phyloP scores from a whole-genome alignment of 2,888 invertebrate species.

The Troilus luridus region DNA sequence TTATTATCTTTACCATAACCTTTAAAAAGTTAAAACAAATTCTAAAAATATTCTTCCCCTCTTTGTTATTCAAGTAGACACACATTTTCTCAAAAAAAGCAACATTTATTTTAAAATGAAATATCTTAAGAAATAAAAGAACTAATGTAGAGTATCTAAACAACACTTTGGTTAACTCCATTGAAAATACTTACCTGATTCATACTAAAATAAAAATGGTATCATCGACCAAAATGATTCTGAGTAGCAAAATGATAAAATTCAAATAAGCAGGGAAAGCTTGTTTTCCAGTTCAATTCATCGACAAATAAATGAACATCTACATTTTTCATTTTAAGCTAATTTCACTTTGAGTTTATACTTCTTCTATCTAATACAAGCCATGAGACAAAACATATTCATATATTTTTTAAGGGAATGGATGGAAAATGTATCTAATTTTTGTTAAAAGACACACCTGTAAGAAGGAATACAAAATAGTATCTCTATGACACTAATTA shows the following conservation, averaged over 20 bases:
- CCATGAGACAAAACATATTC: background rate
- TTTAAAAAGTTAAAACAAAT: no score
- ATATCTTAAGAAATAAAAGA: no score
- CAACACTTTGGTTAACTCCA: background rate
- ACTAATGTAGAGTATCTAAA: no score
- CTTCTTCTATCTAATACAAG: background rate
- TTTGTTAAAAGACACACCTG: constrained; percentile 1
- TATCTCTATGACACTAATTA: background rate
- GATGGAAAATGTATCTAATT: background rate
- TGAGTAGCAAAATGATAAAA: background rate
- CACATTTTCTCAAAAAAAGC: no score
- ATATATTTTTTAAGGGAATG: background rate
- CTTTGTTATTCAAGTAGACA: no score
- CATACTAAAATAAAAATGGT: background rate
- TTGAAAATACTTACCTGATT: background rate
- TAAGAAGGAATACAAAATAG: background rate
- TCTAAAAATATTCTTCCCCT: no score
- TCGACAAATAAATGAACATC: background rate
- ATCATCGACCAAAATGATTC: background rate
- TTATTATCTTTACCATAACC: no score
- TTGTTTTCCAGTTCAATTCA: background rate
- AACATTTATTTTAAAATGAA: no score
- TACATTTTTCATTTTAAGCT: background rate
- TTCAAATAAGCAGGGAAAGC: background rate
- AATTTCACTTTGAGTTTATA: background rate